Percentiles rank a stretch among this genome's conserved stretches.
phyloP scores from a whole-genome alignment of 2,888 invertebrate genomes.

The Ormyrus thymus region DNA sequence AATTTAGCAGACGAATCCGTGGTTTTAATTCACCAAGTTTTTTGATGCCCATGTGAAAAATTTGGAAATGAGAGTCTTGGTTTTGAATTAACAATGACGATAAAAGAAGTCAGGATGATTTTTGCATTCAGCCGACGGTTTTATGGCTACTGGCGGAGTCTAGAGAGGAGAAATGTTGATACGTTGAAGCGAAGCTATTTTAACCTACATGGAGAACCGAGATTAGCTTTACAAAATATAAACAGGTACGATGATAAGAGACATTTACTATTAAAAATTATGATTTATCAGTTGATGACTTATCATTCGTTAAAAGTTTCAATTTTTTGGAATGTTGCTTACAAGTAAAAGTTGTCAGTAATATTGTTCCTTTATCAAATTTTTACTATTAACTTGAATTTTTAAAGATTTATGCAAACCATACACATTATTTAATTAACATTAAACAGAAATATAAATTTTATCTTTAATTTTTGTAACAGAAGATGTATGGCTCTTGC shows the following conservation, averaged over 20 bases:
- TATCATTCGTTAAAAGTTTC: not conserved
- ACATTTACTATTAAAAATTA: too few species aligned
- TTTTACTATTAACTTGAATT: not conserved
- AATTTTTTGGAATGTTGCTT: not conserved
- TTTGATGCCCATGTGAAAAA: not conserved
- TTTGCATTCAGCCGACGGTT: constrained; percentile 3
- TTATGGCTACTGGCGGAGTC: not conserved
- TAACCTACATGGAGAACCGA: constrained; percentile 35
- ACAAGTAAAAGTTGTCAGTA: too few species aligned
- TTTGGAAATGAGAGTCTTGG: too few species aligned
- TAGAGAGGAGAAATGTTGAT: not conserved
- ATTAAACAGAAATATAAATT: not conserved
- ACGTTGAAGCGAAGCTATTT: not conserved
- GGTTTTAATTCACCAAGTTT: not conserved
- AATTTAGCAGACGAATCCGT: constrained; percentile 40
- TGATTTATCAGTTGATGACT: too few species aligned
- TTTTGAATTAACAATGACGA: too few species aligned
- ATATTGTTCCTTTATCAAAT: not conserved
- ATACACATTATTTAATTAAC: not conserved
- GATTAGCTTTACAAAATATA: not conserved
- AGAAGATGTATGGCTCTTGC: constrained; percentile 10
- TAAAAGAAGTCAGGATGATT: not conserved
- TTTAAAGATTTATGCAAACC: not conserved
- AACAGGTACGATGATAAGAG: constrained; percentile 12
- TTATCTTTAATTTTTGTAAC: constrained; percentile 17